phyloP scores from a whole-genome alignment of 2,888 invertebrate species.

The Sabellastarte sp. region DNA sequence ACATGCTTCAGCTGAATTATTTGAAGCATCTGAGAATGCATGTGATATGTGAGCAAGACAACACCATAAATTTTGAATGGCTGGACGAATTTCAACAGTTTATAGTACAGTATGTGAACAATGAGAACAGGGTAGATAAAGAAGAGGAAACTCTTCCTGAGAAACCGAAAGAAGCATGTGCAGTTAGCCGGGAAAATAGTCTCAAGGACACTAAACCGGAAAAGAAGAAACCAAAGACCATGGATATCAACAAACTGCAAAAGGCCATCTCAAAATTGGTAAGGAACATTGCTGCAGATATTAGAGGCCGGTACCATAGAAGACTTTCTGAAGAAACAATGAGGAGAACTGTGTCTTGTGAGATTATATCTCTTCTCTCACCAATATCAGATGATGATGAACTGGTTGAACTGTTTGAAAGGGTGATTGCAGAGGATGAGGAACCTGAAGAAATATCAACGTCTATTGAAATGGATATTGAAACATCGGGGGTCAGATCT shows the following conservation, averaged over 20 bases:
- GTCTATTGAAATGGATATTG: not conserved
- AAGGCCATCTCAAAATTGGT: slow-evolving; percentile 28
- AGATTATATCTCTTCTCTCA: slow-evolving; percentile 5
- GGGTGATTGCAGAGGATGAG: not conserved
- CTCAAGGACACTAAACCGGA: slow-evolving; percentile 2
- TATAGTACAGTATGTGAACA: not conserved
- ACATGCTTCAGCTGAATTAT: not conserved
- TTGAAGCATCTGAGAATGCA: not conserved
- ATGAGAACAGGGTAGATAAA: not conserved
- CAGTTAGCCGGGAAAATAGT: not conserved
- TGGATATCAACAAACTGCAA: slow-evolving; percentile 30
- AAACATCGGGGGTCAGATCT: no score
- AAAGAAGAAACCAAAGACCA: slow-evolving; percentile 6
- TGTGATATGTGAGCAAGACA: not conserved
- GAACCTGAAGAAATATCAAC: not conserved
- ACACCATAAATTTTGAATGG: not conserved
- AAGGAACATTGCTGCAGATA: slow-evolving; percentile 24
- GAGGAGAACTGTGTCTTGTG: slow-evolving; percentile 2
- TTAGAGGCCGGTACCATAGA: slow-evolving; percentile 14
- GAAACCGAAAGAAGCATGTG: not conserved
- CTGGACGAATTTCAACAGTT: not conserved
- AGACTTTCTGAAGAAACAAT: slow-evolving; percentile 10
- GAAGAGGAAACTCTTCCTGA: not conserved
- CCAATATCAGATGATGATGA: slow-evolving; percentile 15
- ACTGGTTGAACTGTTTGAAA: not conserved